Base-by-base conservation (phyloP, 1,140 invertebrate genomes). In the Rhynchophorus ferrugineus region DNA sequence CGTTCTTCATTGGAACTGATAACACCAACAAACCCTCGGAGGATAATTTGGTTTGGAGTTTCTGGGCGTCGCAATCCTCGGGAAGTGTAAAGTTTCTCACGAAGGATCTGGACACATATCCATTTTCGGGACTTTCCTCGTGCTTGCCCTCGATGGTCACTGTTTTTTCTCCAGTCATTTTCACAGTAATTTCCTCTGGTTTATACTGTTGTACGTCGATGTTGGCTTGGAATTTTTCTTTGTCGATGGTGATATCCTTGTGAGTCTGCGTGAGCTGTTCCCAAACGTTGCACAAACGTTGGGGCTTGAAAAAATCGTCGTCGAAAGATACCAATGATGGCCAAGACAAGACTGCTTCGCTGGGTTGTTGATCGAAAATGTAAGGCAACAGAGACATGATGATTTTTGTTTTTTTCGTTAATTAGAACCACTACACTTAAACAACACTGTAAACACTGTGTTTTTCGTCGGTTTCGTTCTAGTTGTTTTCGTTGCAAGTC, bases 21-120 rank as follows among this genome's bases (percentile, higher is more conserved):
- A 88, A 76, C 13, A 76, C 81, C 0, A 89, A 64, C 1, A 89
- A 77, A 1, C 86, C 85, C 59, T 89, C 85, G 0, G 81, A 83
- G 1, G 84, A 86, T 1, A 89, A 68, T 7, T 71, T 78, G 0
- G 83, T 86, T 1, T 75, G 65, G 1, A 87, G 76, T 7, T 78
- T 71, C 2, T 83, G 78, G 0, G 79, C 66, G 3, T 82, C 72
- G 29, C 79, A 80, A 29, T 80, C 81, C 14, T 82, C 73, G 0
- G 85, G 86, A 9, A 89, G 68, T 1, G 79, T 61, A 58, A 89
- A 85, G 13, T 19, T 5, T 38, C 37, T 14, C 5, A 13, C 13
- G 13, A 38, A 38, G 5, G 5, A 13, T 19, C 37, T 38, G 18
- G 37, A 38, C 5, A 38, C 13, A 13, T 14, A 38, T 19, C 37